Percentiles rank a stretch among this genome's conserved stretches.
Conservation (phyloP, 2,888 invertebrate species). For the Caradrina kadenii region DNA sequence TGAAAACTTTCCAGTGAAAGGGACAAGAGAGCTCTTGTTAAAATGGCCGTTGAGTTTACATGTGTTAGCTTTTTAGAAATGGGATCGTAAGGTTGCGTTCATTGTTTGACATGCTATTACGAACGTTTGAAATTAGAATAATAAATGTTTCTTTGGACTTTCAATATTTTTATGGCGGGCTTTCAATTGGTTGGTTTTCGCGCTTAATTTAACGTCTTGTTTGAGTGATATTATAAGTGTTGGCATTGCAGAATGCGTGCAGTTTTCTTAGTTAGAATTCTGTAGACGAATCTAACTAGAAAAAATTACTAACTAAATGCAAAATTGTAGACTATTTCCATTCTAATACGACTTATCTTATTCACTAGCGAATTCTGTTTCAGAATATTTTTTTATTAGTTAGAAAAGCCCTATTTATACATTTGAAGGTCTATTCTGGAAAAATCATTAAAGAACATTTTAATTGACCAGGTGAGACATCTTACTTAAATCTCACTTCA, state of each 20-base stretch:
- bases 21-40: conserved; percentile 61
- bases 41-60: conserved; percentile 72
- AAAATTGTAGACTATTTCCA: not conserved
- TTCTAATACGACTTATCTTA: not conserved
- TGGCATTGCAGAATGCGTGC: conserved; percentile 13
- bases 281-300: not conserved
- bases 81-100: conserved; percentile 75
- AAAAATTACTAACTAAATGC: not conserved
- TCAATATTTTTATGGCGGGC: conserved; percentile 56
- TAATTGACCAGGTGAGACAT: too few species aligned
- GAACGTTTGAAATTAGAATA: conserved; percentile 72
- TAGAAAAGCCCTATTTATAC: too few species aligned
- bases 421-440: too few species aligned
- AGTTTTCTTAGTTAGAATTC: not conserved
- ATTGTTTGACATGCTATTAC: conserved; percentile 82
- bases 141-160: conserved; percentile 71
- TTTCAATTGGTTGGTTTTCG: conserved; percentile 34
- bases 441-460: too few species aligned
- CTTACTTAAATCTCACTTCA: too few species aligned
- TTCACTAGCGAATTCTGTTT: not conserved
- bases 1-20: conserved; percentile 58
- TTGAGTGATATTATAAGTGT: conserved; percentile 24
- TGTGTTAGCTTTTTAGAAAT: conserved; percentile 83
- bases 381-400: too few species aligned
- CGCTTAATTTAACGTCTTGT: conserved; percentile 30